These are phyloP conservation scores for Trissolcus basalis DNA, from an alignment of 1,140 invertebrate species.

Conservation along the genomic window DNA sequence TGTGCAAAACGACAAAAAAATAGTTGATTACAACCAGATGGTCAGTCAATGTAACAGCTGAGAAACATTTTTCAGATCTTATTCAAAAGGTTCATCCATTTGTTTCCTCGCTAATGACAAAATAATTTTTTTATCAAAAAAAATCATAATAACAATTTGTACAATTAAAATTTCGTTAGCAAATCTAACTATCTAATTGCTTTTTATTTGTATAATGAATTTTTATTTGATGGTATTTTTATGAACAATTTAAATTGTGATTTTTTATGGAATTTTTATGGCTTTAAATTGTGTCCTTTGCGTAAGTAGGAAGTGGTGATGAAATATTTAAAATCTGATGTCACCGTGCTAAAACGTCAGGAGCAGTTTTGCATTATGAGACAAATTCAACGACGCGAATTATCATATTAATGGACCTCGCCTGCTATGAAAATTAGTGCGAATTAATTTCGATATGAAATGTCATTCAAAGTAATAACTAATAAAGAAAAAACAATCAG, in stretches of 20 bases:
- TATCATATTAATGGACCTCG: slow-evolving; percentile 21
- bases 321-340: slow-evolving; percentile 30
- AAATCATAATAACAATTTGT: no score
- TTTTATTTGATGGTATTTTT: no score
- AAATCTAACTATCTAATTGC: no score
- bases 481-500: neutral
- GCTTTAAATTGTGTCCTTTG: neutral
- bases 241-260: neutral
- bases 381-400: slow-evolving; percentile 13
- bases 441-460: neutral
- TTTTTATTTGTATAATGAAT: no score
- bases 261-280: neutral
- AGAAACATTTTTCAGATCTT: neutral
- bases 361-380: slow-evolving; percentile 19
- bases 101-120: no score
- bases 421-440: neutral
- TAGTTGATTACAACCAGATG: neutral
- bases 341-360: slow-evolving; percentile 15
- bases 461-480: no score
- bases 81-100: neutral
- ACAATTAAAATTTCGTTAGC: no score
- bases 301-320: slow-evolving; percentile 1
- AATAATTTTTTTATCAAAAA: no score
- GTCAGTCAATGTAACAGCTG: neutral
- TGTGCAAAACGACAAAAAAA: neutral